Percentiles rank a stretch among this genome's conserved stretches.
phyloP scores from a whole-genome alignment of 2,888 invertebrate genomes.

The Tillus elongatus region DNA sequence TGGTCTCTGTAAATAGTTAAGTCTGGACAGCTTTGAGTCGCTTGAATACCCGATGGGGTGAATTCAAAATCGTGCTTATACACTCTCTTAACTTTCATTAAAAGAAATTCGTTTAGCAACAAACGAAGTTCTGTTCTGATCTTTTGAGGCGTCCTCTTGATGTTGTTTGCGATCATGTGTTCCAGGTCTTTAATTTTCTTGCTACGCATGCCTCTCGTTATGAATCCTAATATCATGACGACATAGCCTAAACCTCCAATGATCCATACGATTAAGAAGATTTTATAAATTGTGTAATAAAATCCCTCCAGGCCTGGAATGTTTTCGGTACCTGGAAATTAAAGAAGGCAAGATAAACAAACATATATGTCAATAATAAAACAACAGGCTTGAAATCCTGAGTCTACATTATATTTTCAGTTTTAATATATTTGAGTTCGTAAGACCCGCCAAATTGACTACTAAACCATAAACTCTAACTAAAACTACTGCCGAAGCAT shows the following conservation, averaged over 20 bases:
- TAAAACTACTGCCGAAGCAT: too few species aligned
- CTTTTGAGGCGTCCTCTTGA: conserved; percentile 69
- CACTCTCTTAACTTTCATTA: conserved; percentile 66
- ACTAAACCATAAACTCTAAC: too few species aligned
- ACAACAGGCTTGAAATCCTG: too few species aligned
- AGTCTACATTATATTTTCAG: too few species aligned
- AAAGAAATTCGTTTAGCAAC: conserved; percentile 56
- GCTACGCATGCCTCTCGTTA: conserved; percentile 67
- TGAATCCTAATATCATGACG: conserved; percentile 81
- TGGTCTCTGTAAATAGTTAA: conserved; percentile 51
- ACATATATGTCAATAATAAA: too few species aligned
- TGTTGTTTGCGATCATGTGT: conserved; percentile 64
- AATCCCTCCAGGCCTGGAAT: conserved; percentile 49
- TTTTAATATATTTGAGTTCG: too few species aligned
- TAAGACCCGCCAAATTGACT: too few species aligned
- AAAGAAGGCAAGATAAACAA: too few species aligned
- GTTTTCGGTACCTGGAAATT: conserved; percentile 28
- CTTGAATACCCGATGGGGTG: conserved; percentile 39
- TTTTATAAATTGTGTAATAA: conserved; percentile 65
- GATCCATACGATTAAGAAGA: conserved; percentile 79
- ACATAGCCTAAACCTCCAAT: conserved; percentile 86
- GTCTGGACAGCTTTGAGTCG: conserved; percentile 64
- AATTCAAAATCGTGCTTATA: conserved; percentile 54
- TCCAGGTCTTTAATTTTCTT: conserved; percentile 66
- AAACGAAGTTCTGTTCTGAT: conserved; percentile 48